Evolutionary conservation across 1,140 invertebrate species (phyloP).

Genomic region (Nasonia vitripennis): DNA sequence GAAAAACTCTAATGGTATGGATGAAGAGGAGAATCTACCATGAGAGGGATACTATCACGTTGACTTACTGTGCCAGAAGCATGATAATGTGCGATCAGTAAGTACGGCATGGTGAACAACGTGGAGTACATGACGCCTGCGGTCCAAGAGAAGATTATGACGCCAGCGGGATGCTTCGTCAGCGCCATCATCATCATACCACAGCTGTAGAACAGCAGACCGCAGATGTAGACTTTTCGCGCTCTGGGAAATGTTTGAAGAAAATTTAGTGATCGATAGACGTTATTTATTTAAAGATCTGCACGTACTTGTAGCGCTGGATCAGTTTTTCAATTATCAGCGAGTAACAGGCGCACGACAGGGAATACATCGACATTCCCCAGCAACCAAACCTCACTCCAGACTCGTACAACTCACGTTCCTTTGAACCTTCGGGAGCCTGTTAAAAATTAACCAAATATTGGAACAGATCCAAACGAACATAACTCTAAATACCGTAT

Average conservation of each 20-base stretch:
- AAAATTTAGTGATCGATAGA: not conserved
- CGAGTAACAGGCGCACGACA: conserved; percentile 95
- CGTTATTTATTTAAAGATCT: not conserved
- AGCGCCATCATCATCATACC: conserved; percentile 94
- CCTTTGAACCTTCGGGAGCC: conserved; percentile 80
- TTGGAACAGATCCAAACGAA: too few species aligned
- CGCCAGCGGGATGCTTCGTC: conserved; percentile 84
- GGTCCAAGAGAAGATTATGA: conserved; percentile 91
- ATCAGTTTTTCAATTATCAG: conserved; percentile 92
- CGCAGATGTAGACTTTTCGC: conserved; percentile 90
- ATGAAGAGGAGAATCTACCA: too few species aligned
- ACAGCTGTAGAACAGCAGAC: conserved; percentile 90
- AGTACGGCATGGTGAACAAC: conserved; percentile 97
- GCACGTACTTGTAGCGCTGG: conserved; percentile 83
- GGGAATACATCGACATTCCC: conserved; percentile 97
- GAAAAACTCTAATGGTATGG: too few species aligned
- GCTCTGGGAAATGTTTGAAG: conserved; percentile 78
- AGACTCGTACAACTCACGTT: conserved; percentile 85
- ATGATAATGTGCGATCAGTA: conserved; percentile 95
- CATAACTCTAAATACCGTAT: too few species aligned
- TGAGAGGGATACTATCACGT: too few species aligned
- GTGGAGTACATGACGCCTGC: conserved; percentile 98
- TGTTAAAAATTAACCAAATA: conserved; percentile 64
- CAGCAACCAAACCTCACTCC: conserved; percentile 96
- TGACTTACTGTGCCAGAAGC: conserved; percentile 75